Conservation (phyloP, 92 coral and sea anemone species). For the Blastomussa wellsi region DNA sequence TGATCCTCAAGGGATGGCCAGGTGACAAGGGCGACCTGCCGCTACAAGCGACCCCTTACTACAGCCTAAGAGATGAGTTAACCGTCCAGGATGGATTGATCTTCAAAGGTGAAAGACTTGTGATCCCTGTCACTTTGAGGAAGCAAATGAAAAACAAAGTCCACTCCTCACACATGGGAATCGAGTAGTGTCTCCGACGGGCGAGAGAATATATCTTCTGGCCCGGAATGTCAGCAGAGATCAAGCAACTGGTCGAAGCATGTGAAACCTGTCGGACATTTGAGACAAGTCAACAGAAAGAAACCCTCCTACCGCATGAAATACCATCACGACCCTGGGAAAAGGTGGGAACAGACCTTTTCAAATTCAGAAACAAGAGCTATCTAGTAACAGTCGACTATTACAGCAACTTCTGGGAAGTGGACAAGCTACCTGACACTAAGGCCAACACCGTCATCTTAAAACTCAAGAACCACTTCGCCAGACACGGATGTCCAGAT, state of each 20-base stretch:
- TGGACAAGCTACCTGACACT: conserved; percentile 38
- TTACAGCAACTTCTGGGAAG: conserved; percentile 56
- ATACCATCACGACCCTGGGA: conserved; percentile 53
- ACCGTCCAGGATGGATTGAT: conserved; percentile 49
- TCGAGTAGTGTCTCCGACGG: conserved; percentile 46
- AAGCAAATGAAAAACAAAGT: conserved; percentile 29
- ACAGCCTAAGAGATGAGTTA: conserved; percentile 50
- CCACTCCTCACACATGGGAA: conserved; percentile 45
- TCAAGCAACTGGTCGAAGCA: conserved; percentile 29
- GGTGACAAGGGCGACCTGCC: conserved; percentile 39
- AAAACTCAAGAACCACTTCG: conserved; percentile 49
- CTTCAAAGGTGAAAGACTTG: conserved; percentile 40
- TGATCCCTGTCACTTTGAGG: conserved; percentile 34
- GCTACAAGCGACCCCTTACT: conserved; percentile 37
- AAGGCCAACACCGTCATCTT: conserved; percentile 24
- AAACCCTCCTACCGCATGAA: conserved; percentile 42
- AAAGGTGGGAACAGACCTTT: conserved; percentile 45
- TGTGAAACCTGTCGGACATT: conserved; percentile 45
- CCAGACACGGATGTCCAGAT: conserved; percentile 46
- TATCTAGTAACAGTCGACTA: conserved; percentile 48
- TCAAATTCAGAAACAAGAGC: conserved; percentile 17
- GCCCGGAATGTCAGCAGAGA: conserved; percentile 53
- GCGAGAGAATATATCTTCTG: conserved; percentile 48
- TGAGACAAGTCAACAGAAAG: conserved; percentile 43
- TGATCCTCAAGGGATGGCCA: conserved; percentile 58